phyloP scores from a whole-genome alignment of 1,140 invertebrate genomes.

The Nilaparvata lugens region DNA sequence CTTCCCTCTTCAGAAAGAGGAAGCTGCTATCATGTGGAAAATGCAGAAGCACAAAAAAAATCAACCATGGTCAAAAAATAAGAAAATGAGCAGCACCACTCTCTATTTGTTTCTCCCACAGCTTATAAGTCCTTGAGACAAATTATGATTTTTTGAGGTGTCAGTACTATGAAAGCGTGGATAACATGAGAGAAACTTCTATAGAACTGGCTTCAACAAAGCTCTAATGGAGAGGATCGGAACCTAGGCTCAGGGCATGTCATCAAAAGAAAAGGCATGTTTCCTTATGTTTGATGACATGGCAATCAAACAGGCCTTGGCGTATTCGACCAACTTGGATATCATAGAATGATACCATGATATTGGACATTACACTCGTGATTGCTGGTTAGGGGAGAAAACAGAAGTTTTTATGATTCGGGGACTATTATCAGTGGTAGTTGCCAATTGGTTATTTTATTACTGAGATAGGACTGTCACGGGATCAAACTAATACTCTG shows the following conservation, averaged over 20 bases:
- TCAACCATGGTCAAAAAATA: background rate
- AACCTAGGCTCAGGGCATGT: background rate
- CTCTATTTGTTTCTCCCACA: too few relatives aligned
- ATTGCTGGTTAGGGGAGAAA: background rate
- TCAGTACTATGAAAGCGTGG: background rate
- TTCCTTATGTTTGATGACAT: constrained; percentile 1
- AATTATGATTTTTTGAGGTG: background rate
- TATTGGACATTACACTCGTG: background rate
- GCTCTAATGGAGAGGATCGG: background rate
- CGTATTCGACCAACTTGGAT: background rate
- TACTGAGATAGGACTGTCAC: background rate
- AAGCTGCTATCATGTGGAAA: background rate
- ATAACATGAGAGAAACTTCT: background rate
- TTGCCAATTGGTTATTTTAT: constrained; percentile 1
- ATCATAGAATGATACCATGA: background rate
- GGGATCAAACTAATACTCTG: background rate
- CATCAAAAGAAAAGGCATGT: background rate
- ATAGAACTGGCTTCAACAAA: background rate
- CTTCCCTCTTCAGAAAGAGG: background rate
- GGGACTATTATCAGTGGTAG: background rate
- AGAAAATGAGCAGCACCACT: too few relatives aligned
- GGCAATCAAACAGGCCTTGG: background rate
- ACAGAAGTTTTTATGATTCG: background rate
- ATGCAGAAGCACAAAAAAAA: constrained; percentile 2
- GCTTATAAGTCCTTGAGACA: background rate